A percentile compares a stretch with the other conserved stretches of the same genome.
Conservation (phyloP, 2,888 invertebrate species). For the Allophyes oxyacanthae region DNA sequence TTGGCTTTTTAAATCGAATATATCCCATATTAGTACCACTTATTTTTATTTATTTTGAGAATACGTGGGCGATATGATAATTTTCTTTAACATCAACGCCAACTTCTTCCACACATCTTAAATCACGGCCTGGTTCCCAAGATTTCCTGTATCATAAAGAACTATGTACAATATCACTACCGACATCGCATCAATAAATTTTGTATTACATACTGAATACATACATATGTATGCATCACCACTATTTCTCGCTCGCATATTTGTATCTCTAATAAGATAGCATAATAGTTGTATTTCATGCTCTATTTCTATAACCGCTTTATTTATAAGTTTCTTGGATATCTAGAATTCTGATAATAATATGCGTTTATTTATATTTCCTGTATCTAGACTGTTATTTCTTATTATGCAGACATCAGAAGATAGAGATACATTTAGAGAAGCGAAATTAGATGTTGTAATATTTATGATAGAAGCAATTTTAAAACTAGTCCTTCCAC, state of each 20-base stretch:
- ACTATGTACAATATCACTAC: slow-evolving; percentile 51
- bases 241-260: slow-evolving; percentile 62
- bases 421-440: slow-evolving; percentile 2
- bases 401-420: slow-evolving; percentile 2
- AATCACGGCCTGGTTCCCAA: slow-evolving; percentile 49
- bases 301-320: slow-evolving; percentile 51
- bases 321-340: slow-evolving; percentile 32
- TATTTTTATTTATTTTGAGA: slow-evolving; percentile 31
- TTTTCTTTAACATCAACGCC: slow-evolving; percentile 24
- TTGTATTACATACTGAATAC: slow-evolving; percentile 39
- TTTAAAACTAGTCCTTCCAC: slow-evolving; percentile 3
- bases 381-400: slow-evolving; percentile 31
- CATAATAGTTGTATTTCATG: slow-evolving; percentile 54
- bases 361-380: slow-evolving; percentile 32
- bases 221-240: slow-evolving; percentile 55
- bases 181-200: slow-evolving; percentile 46
- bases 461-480: slow-evolving; percentile 1
- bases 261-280: slow-evolving; percentile 64
- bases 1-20: slow-evolving; percentile 20
- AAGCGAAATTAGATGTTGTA: slow-evolving; percentile 2
- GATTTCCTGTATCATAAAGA: slow-evolving; percentile 53
- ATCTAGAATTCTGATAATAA: slow-evolving; percentile 25
- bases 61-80: slow-evolving; percentile 45
- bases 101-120: slow-evolving; percentile 42
- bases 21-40: slow-evolving; percentile 27